These are phyloP conservation scores for Callosobruchus maculatus DNA, from an alignment of 2,888 invertebrate species.

Conservation along the genomic window DNA sequence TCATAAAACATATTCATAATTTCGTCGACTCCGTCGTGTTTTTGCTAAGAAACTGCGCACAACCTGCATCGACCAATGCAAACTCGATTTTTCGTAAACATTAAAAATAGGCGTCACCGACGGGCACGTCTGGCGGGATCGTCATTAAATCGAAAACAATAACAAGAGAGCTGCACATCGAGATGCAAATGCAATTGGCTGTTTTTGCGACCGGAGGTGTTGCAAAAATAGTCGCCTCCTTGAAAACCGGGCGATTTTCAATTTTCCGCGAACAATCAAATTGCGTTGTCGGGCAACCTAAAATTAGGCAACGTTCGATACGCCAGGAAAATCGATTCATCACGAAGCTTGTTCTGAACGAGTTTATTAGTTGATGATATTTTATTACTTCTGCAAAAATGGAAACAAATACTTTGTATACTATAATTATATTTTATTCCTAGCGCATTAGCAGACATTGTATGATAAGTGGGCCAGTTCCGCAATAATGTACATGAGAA, in stretches of 20 bases:
- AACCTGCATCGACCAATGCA: background rate
- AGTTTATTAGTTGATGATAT: background rate
- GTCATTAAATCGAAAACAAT: background rate
- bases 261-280: background rate
- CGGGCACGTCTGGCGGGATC: background rate
- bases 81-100: background rate
- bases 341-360: background rate
- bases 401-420: no score
- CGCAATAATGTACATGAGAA: no score
- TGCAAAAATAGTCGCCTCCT: background rate
- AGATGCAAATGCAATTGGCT: background rate
- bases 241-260: background rate
- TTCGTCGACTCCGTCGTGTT: background rate
- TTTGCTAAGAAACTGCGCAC: background rate
- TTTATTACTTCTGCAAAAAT: no score
- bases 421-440: no score
- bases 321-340: background rate
- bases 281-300: background rate
- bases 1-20: background rate
- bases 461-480: no score
- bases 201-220: background rate
- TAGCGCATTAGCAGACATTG: no score
- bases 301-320: background rate
- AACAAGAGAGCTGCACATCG: background rate
- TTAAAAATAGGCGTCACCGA: background rate